Base-by-base conservation (phyloP, 53 echinoderm and acorn worm species). In the Mesocentrotus franciscanus region DNA sequence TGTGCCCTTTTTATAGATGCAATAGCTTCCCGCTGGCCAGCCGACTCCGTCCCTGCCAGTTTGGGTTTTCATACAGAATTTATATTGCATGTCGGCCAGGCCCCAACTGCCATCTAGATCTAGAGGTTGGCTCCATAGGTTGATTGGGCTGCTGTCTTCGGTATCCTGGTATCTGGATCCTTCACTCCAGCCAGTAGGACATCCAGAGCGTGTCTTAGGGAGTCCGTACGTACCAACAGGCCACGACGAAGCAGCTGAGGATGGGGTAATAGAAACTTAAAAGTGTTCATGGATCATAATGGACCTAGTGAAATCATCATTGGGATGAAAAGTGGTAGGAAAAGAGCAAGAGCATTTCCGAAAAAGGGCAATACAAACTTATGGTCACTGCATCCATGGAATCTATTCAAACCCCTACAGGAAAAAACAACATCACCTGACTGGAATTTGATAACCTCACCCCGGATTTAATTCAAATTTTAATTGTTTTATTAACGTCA, bases 1-100 rank as follows among this genome's bases (percentile, higher is more conserved):
- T 20, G 61, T 56, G 36, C 95, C 95, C 34, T 49, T 70, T 60
- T 90, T 81, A 91, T 94, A 97, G 13, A 97, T 90, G 60, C 97
- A 97, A 71, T 97, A 97, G 75, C 96, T 56, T 3, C 97, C 97
- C 14, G 92, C 36, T 0, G 92, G 96, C 96, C 96, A 97, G n/a
- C 17, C 60, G 75, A 74, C 85, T 56, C 35, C 42, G 14, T 26
- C 57, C 0, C 33, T 56, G 55, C 71, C 70, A 17, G 76, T 91
- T 30, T 85, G 92, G 16, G 96, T 96, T 64, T 96, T 96, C 95
- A 96, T 95, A 61, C 97, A 97, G 94, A 97, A 97, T 18, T 93
- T 30, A 36, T 96, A 64, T 4, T 32, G 9, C 79, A 96, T 94
- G 93, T 96, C 58, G 56, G 95, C 81, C 29, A 0, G 20, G 35